Evolutionary conservation across 2,797 vertebrate genomes (phyloP), one percentile per base, ranked within the genome.

Genomic region (Danio albolineatus): DNA sequence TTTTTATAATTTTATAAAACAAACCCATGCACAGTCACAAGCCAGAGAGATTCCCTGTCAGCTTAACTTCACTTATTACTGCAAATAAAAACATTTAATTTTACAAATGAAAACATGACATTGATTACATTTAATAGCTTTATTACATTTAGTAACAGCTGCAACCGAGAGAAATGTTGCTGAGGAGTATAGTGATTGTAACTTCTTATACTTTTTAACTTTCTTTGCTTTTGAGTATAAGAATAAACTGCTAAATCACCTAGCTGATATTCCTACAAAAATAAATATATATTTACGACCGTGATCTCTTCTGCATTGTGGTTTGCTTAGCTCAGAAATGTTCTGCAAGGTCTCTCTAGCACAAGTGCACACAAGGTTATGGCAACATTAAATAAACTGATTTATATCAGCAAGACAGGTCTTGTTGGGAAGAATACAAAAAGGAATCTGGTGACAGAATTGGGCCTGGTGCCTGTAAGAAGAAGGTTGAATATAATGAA

Each of bases 391-490:
- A 86, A 76, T 17, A 79, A 38, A 70, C 12, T 51, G 16, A 80
- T 77, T 51, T 70, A 84, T 14, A 74, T 82, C 73, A 84, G 79
- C 65, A 79, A 64, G 77, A 66, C 48, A 13, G 6, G 57, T 82
- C 86, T 85, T 84, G 72, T 82, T 57, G 10, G 49, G 72, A n/a
- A 81, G 46, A 80, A 49, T 70, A 67, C 36, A 78, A 90, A 87
- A 76, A 71, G 13, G 1, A 41, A 1, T 76, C 10, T 44, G 64
- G 75, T 73, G 65, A 86, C 73, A 83, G 72, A 88, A 67, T 38
- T 51, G 66, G 84, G 77, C 74, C 8, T 49, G n/a, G 61, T 76
- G 85, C 85, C 85, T 88, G 78, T 82, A 80, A 88, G 82, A 41
- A 38, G 14, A 51, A 79, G 73, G 43, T 72, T 60, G 84, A 65